Percentiles rank a stretch among this genome's conserved stretches.
These are phyloP conservation scores for Abscondita cerata DNA, from an alignment of 2,888 invertebrate genomes.

Conservation along the genomic window DNA sequence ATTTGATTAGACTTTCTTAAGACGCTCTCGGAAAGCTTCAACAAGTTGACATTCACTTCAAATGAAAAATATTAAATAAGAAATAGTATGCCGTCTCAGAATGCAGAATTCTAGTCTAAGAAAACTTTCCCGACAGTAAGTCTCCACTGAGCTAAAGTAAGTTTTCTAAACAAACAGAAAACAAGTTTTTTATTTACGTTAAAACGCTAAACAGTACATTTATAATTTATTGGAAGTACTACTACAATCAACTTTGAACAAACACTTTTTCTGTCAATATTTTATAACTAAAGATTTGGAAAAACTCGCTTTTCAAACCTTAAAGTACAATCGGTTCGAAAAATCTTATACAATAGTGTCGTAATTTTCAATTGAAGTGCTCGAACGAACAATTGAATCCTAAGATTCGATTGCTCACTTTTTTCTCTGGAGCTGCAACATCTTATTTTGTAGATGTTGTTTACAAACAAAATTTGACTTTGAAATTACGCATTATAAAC, in stretches of 20 bases:
- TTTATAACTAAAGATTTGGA: conserved; percentile 11
- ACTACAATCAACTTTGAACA: conserved; percentile 22
- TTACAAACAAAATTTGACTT: too few relatives aligned
- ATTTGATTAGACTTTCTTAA: conserved; percentile 3
- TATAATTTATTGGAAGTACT: conserved; percentile 29
- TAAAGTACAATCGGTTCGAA: too few relatives aligned
- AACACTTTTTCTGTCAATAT: conserved; percentile 24
- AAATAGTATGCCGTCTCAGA: conserved; percentile 22
- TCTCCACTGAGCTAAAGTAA: conserved; percentile 20
- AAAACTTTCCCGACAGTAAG: conserved; percentile 24
- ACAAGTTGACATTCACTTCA: conserved; percentile 15
- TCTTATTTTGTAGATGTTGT: too few relatives aligned
- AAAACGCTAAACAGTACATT: conserved; percentile 29
- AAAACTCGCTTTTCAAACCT: background rate
- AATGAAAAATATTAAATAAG: conserved; percentile 25
- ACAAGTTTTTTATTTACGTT: conserved; percentile 26
- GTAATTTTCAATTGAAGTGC: too few relatives aligned
- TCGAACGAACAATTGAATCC: too few relatives aligned
- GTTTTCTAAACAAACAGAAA: conserved; percentile 31
- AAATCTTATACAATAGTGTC: too few relatives aligned
- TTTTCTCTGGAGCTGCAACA: too few relatives aligned
- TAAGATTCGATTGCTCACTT: too few relatives aligned
- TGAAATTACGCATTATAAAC: too few relatives aligned
- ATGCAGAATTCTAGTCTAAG: conserved; percentile 23
- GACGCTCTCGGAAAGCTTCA: conserved; percentile 1